Base-by-base conservation (phyloP, 2,113 vertebrate genomes). In the Irena cyanogastra region DNA sequence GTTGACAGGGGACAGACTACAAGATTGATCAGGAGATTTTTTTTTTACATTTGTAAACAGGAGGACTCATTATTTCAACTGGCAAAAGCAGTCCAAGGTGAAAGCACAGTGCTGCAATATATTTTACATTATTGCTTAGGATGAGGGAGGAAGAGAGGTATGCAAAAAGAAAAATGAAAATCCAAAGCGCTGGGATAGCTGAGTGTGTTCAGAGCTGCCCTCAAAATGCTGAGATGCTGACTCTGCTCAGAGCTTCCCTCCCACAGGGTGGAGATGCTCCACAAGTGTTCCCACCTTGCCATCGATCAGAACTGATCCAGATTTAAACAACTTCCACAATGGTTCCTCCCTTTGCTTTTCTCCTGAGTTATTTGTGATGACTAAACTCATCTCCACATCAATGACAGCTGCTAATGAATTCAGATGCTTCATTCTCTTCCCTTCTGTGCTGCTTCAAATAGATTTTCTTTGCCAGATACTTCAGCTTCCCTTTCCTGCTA, bases 331-430 rank as follows among this genome's bases (percentile, higher is more conserved):
- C 6, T 82, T 68, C 44, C 57, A 83, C 82, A 92, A 33, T 31
- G 41, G 60, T 86, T 89, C 80, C 85, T 96, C 76, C 69, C 75
- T 47, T 75, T 82, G 90, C 90, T 92, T 89, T 90, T 71, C 93
- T 94, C 92, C 26, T 1, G 68, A 92, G 65, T 81, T 95, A 50
- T 89, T 78, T 90, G 92, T 90, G 92, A 78, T 75, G 76, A 84
- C 68, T 92, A 8, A 94, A 94, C 86, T 79, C 76, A 81, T 95
- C 96, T 96, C 93, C 92, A 92, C 93, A 95, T 94, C 95, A 95
- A 42, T 96, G 94, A 93, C 88, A 93, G 85, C 93, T 94, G 95
- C 95, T 96, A 95, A 96, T 96, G 92, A 96, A 95, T 96, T 96
- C 90, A 82, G 69, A 89, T 92, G 79, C 83, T 94, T 96, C 92